Percentiles rank a stretch among this genome's conserved stretches.
Conservation (phyloP, 1,140 invertebrate genomes). For the Drosophila cardini region DNA sequence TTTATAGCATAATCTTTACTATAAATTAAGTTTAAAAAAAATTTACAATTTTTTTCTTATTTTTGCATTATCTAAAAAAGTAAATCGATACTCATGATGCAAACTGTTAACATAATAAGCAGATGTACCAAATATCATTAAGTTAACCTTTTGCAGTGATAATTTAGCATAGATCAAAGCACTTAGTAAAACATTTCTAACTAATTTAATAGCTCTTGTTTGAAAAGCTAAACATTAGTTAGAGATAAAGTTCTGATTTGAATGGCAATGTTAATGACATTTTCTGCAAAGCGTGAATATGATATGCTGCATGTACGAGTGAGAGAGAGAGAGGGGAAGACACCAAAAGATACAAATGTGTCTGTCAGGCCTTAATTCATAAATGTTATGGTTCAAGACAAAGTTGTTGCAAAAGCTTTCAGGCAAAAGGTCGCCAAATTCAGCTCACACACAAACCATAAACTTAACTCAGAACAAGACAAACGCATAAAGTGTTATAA, state of each 20-base stretch:
- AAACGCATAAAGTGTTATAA: constrained; percentile 5
- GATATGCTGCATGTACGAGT: not conserved
- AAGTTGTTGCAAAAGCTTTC: constrained; percentile 52
- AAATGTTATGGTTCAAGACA: constrained; percentile 44
- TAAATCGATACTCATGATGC: no score
- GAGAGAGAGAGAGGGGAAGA: not conserved
- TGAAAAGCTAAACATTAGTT: constrained; percentile 15
- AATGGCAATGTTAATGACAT: constrained; percentile 8
- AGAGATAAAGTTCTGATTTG: constrained; percentile 32
- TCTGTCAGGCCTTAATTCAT: constrained; percentile 35
- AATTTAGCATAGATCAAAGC: constrained; percentile 3
- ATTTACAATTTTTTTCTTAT: no score
- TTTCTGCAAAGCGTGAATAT: constrained; percentile 8
- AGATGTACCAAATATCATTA: not conserved
- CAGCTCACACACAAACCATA: constrained; percentile 34
- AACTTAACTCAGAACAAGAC: constrained; percentile 33
- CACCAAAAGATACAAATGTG: constrained; percentile 13
- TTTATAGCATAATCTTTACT: no score
- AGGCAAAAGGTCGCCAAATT: constrained; percentile 51
- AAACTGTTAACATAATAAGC: no score
- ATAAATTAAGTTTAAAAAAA: no score
- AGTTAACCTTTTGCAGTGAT: not conserved
- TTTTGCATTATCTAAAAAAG: no score
- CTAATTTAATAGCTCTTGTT: constrained; percentile 9
- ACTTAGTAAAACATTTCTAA: not conserved